Percentiles rank a stretch among this genome's conserved stretches.
These are phyloP conservation scores for Dermatemys mawii DNA, from an alignment of 2,113 vertebrate species.

Conservation along the genomic window DNA sequence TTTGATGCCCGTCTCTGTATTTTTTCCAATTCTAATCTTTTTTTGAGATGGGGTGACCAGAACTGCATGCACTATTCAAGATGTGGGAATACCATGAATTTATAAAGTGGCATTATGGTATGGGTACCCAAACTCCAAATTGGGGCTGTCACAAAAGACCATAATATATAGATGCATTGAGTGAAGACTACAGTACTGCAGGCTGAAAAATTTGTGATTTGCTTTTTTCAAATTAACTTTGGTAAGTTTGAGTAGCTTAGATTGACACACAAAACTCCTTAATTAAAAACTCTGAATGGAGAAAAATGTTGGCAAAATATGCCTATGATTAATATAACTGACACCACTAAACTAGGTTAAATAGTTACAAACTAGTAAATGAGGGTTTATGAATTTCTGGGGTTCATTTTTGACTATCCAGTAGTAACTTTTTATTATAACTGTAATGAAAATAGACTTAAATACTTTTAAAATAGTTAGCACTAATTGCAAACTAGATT, in stretches of 20 bases:
- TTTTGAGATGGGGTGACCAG: background rate
- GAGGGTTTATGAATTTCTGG: background rate
- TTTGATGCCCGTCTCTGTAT: background rate
- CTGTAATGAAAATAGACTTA: background rate
- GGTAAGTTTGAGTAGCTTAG: background rate
- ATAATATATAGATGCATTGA: background rate
- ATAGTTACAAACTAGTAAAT: background rate
- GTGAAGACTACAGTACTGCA: rapidly evolving
- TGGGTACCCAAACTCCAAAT: background rate
- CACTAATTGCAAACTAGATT: background rate
- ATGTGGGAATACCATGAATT: background rate
- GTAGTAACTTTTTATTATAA: background rate
- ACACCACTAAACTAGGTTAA: background rate
- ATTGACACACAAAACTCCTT: background rate
- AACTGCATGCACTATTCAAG: background rate
- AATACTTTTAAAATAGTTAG: background rate
- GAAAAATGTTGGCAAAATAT: background rate
- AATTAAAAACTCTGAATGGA: background rate
- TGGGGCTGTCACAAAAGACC: background rate
- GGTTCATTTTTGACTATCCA: background rate
- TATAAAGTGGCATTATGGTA: background rate
- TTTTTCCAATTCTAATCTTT: background rate
- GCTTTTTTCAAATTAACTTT: background rate
- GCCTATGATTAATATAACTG: background rate
- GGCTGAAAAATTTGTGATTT: background rate